These are phyloP conservation scores for Melikaiella ostensackeni DNA, from an alignment of 2,888 invertebrate genomes.

Conservation along the genomic window DNA sequence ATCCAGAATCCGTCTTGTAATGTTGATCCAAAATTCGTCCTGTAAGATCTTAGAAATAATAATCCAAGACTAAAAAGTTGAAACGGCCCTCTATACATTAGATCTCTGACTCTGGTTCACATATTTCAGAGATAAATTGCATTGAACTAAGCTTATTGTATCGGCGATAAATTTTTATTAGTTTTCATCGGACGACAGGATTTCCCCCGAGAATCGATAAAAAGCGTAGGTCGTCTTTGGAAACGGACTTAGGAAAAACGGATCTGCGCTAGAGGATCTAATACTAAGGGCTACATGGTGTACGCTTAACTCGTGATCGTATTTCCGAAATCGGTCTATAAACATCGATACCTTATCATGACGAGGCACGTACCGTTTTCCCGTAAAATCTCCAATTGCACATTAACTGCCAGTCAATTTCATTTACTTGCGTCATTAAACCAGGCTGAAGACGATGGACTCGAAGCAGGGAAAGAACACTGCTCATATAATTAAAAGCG, in stretches of 20 bases:
- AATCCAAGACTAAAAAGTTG: not conserved
- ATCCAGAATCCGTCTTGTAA: no score
- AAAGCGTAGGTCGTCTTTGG: conserved; percentile 5
- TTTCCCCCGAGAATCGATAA: conserved; percentile 28
- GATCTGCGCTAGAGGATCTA: conserved; percentile 26
- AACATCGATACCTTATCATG: conserved; percentile 64
- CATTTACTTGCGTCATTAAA: conserved; percentile 66
- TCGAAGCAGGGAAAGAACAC: not conserved
- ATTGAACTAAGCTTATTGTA: conserved; percentile 30
- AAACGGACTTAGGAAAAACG: conserved; percentile 6
- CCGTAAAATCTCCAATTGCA: conserved; percentile 66
- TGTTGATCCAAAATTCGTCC: no score
- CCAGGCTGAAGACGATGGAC: conserved; percentile 22
- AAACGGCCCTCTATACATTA: not conserved
- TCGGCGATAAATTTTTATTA: conserved; percentile 36
- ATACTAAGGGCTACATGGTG: conserved; percentile 9
- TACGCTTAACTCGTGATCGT: conserved; percentile 48
- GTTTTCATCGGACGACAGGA: conserved; percentile 34
- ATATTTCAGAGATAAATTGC: conserved; percentile 32
- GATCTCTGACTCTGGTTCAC: not conserved
- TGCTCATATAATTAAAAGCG: not conserved
- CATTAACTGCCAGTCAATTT: conserved; percentile 67
- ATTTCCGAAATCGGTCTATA: conserved; percentile 58
- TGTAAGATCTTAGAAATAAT: no score
- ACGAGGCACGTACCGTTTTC: conserved; percentile 56